Percentiles rank a stretch among this genome's conserved stretches.
These are phyloP conservation scores for Plutella xylostella DNA, from an alignment of 2,888 invertebrate species.

Conservation along the genomic window DNA sequence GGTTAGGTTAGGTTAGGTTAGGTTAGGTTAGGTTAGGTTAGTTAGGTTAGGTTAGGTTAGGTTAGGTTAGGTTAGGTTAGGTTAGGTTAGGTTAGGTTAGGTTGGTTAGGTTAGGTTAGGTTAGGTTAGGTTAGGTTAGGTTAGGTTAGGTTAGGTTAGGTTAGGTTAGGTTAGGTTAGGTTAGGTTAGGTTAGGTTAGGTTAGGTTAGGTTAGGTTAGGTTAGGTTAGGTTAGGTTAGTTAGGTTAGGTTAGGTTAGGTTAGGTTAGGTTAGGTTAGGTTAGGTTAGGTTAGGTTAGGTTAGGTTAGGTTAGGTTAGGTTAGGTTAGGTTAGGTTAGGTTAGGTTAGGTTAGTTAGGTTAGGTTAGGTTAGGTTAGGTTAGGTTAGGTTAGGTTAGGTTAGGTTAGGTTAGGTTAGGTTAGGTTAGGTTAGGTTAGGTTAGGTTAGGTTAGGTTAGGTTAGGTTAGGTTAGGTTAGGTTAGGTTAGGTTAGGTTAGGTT, in stretches of 20 bases:
- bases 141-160: too few species aligned
- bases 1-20: neutral
- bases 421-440: neutral
- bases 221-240: constrained; percentile 5
- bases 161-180: too few species aligned
- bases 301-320: constrained; percentile 1
- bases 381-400: constrained; percentile 2
- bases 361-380: neutral
- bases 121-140: too few species aligned
- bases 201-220: neutral
- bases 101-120: too few species aligned
- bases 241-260: constrained; percentile 7
- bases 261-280: neutral
- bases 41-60: neutral
- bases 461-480: constrained; percentile 3
- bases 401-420: constrained; percentile 1
- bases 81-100: too few species aligned
- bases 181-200: neutral
- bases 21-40: neutral
- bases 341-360: neutral
- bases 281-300: neutral
- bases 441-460: constrained; percentile 3
- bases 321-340: constrained; percentile 1
- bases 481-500: constrained; percentile 1
- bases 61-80: neutral